A percentile compares a stretch with the other conserved stretches of the same genome.
Evolutionary conservation across 2,797 vertebrate genomes (phyloP).

Genomic region (Sebastes jordani): DNA sequence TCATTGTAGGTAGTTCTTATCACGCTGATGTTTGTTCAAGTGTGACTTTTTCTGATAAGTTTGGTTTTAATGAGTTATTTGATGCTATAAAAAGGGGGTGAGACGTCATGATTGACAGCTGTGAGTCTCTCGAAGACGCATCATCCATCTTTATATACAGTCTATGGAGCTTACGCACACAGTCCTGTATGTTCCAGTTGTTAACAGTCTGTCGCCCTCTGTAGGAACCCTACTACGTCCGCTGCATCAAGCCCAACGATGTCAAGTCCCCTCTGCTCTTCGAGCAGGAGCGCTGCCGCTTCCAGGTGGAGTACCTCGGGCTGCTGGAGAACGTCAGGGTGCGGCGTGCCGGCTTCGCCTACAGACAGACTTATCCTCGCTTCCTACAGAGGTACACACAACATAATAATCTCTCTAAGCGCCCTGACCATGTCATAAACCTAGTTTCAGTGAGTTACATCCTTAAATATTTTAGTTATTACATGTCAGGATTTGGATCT

Average conservation of each 20-base stretch:
- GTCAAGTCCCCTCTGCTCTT: conserved; percentile 95
- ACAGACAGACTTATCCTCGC: conserved; percentile 92
- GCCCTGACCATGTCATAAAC: background rate
- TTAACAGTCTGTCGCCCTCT: background rate
- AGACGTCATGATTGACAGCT: too few species aligned
- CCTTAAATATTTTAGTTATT: background rate
- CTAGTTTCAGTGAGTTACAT: background rate
- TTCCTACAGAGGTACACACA: conserved; percentile 92
- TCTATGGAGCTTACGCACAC: too few species aligned
- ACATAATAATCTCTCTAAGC: background rate
- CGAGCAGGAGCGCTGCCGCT: conserved; percentile 92
- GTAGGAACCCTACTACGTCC: conserved; percentile 97
- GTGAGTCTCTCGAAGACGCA: too few species aligned
- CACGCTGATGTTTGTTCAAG: too few species aligned
- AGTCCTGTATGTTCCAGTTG: too few species aligned
- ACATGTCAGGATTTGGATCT: too few species aligned
- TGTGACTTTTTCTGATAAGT: too few species aligned
- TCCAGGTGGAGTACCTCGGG: conserved; percentile 97
- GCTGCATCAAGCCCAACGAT: conserved; percentile 98
- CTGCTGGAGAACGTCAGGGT: conserved; percentile 96
- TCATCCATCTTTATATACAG: too few species aligned
- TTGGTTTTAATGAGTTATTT: too few species aligned
- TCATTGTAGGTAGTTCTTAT: too few species aligned
- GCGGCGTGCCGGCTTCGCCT: conserved; percentile 94
- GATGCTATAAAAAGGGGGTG: too few species aligned